Conservation (phyloP, 2,888 invertebrate genomes). For the Drosophila neonasuta region DNA sequence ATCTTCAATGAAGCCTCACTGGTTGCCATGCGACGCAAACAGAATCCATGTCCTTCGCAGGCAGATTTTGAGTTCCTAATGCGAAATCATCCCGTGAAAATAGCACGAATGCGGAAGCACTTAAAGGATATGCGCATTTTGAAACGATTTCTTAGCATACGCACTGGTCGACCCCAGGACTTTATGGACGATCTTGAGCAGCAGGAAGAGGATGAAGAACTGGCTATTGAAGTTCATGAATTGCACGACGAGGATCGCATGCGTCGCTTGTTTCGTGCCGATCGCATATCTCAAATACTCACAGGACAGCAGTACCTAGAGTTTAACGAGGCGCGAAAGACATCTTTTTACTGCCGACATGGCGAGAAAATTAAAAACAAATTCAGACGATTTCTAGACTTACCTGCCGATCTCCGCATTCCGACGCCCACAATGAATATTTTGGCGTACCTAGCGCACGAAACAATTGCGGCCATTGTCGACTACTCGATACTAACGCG, state of each 20-base stretch:
- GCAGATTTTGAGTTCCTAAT: constrained; percentile 92
- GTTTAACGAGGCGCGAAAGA: constrained; percentile 90
- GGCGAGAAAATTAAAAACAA: constrained; percentile 84
- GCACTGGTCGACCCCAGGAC: constrained; percentile 79
- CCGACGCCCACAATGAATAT: constrained; percentile 88
- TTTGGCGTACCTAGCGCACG: constrained; percentile 92
- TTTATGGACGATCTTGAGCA: constrained; percentile 81
- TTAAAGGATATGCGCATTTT: constrained; percentile 84
- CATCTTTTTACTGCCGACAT: constrained; percentile 86
- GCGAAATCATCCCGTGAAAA: constrained; percentile 90
- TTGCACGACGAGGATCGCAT: constrained; percentile 81
- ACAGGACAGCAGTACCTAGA: constrained; percentile 87
- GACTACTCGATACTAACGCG: constrained; percentile 92
- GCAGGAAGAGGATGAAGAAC: constrained; percentile 84
- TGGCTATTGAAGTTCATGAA: constrained; percentile 83
- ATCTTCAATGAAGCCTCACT: constrained; percentile 90
- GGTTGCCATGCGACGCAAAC: constrained; percentile 85
- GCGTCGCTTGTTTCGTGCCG: constrained; percentile 84
- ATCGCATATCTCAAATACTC: constrained; percentile 84
- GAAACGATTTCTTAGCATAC: constrained; percentile 79
- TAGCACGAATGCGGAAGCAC: constrained; percentile 89
- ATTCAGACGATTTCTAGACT: constrained; percentile 86
- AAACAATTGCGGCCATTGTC: constrained; percentile 94
- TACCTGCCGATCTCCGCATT: constrained; percentile 85
- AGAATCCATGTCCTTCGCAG: constrained; percentile 84